phyloP scores from a whole-genome alignment of 2,113 vertebrate species.

The Rafetus swinhoei region DNA sequence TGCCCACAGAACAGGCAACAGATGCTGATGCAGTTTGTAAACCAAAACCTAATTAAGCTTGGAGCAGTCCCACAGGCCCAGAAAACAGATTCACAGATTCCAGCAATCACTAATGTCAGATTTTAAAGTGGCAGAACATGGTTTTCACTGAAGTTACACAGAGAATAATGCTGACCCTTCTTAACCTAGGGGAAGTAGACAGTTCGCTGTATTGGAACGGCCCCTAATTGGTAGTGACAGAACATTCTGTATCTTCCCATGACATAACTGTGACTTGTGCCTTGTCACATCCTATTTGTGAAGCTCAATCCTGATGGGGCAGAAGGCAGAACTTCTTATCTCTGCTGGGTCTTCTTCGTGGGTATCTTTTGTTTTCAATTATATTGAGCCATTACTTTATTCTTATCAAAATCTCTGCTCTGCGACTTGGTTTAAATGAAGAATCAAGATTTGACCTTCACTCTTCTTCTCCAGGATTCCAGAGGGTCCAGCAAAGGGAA shows the following conservation, averaged over 20 bases:
- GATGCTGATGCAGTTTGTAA: constrained; percentile 69
- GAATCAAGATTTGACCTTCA: not conserved
- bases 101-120: not conserved
- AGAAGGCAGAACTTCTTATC: not conserved
- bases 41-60: constrained; percentile 71
- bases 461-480: not conserved
- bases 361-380: not conserved
- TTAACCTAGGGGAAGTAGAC: not conserved
- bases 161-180: not conserved
- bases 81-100: constrained; percentile 53
- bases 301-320: not conserved
- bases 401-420: not conserved
- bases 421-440: not conserved
- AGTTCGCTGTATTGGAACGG: not conserved
- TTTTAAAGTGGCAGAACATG: constrained; percentile 33
- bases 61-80: constrained; percentile 60
- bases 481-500: not conserved
- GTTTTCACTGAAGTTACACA: not conserved
- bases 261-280: fast-evolving
- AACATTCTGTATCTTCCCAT: not conserved
- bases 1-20: constrained; percentile 53
- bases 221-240: fast-evolving
- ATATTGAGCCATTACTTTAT: not conserved
- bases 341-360: not conserved
- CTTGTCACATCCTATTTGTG: fast-evolving